Evolutionary conservation across 2,888 invertebrate species (phyloP).

Genomic region (Polyommatus icarus): DNA sequence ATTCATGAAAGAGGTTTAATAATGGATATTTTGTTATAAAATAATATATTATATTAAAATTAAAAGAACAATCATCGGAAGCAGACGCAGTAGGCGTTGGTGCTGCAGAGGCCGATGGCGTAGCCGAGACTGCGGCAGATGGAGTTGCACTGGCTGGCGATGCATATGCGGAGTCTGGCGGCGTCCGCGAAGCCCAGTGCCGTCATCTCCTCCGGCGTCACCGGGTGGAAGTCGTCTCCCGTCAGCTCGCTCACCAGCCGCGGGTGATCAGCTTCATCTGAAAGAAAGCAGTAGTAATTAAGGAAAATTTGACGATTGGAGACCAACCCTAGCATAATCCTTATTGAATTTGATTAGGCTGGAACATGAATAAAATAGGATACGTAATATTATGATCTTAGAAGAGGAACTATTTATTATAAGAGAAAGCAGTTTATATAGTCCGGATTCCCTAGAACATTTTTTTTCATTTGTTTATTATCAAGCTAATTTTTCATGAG

Average conservation of each 20-base stretch:
- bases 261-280: neutral
- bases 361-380: neutral
- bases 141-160: slow-evolving; percentile 31
- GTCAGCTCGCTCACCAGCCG: slow-evolving; percentile 17
- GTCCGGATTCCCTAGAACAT: no score
- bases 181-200: neutral
- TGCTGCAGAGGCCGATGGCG: slow-evolving; percentile 28
- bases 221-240: neutral
- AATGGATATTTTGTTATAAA: no score
- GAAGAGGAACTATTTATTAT: neutral
- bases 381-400: neutral
- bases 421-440: neutral
- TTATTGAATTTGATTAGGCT: neutral
- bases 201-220: slow-evolving; percentile 11
- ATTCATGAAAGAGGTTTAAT: no score
- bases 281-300: neutral
- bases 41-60: neutral
- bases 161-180: slow-evolving; percentile 31
- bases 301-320: neutral
- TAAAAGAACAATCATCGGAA: neutral
- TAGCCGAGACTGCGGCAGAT: slow-evolving; percentile 28
- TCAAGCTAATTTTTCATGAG: no score
- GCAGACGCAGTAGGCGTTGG: slow-evolving; percentile 32
- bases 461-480: no score
- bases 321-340: neutral